Evolutionary conservation across 1,140 invertebrate species (phyloP).

Genomic region (Drosophila nigrodunni): DNA sequence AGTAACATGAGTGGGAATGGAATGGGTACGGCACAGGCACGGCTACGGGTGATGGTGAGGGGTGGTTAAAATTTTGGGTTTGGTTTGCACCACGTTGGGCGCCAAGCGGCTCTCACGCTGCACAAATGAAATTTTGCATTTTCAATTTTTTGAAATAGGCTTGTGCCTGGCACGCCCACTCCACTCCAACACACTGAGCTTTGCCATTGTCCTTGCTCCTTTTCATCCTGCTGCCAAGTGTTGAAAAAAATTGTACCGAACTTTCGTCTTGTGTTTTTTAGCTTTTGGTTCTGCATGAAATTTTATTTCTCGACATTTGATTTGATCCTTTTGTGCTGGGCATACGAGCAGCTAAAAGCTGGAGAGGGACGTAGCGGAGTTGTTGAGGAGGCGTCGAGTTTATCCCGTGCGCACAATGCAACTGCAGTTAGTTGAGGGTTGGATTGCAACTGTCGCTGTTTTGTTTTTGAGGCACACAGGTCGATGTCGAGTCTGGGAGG

Average conservation of each 20-base stretch:
- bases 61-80: neutral
- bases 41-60: conserved; percentile 4
- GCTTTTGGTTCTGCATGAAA: conserved; percentile 58
- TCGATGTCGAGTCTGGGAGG: neutral
- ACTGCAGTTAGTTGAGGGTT: conserved; percentile 43
- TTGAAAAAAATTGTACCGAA: conserved; percentile 52
- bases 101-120: conserved; percentile 40
- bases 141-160: conserved; percentile 84
- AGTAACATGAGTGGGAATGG: conserved; percentile 18
- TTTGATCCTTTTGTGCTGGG: conserved; percentile 65
- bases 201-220: conserved; percentile 36
- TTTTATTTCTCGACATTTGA: conserved; percentile 82
- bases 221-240: conserved; percentile 27
- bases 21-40: conserved; percentile 27
- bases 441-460: conserved; percentile 23
- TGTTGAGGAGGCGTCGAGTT: conserved; percentile 7
- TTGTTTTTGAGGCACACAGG: conserved; percentile 29
- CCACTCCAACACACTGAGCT: neutral
- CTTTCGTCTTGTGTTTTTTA: conserved; percentile 56
- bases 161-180: conserved; percentile 49
- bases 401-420: conserved; percentile 49
- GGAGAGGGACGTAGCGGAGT: neutral
- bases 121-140: conserved; percentile 83
- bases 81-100: neutral
- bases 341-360: neutral